Base-by-base conservation (phyloP, 2,797 vertebrate genomes). In the Oreochromis grahami region DNA sequence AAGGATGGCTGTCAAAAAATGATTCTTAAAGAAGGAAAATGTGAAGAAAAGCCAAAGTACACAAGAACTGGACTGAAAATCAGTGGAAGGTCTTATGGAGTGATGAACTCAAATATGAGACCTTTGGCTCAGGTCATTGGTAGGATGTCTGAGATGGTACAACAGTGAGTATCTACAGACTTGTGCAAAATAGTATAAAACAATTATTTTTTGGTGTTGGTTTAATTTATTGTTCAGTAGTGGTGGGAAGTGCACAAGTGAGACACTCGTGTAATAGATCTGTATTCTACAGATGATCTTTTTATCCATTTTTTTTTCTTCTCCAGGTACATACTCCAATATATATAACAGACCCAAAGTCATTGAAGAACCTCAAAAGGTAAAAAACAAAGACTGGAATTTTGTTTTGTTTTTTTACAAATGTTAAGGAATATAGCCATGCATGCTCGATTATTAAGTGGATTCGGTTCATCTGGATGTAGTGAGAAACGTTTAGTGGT, bases 261-360 rank as follows among this genome's bases (percentile, higher is more conserved):
- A 52, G n/a, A 52, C n/a, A 52, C 19, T 52, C 19, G 4, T 10
- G 36, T 17, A 17, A 2, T n/a, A 3, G 7, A 19, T 29, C 5
- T 12, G 15, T 70, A 26, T 70, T 26, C 38, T 43, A 70, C 38
- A 70, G 38, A 43, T 43, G 13, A 43, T 15, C 19, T 19, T 15
- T 4, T 34, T 7, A 21, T 56, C 14, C 60, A 24, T 3, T 12
- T 12, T 10, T 4, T 60, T 1, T 1, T 48, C 17, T 74, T 11
- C 51, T 82, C 5, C 91, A 99, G 99, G 99, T 93, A 99, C 98
- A 1, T 99, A 99, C 74, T 99, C 98, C 80, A 99, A 98, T 92
- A 94, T 99, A 7, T 99, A 99, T 78, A 99, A 99, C 95, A 96
- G 97, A 76, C 98, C 98, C 34, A 98, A 98, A 34, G 93, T 99